Percentiles rank a stretch among this genome's conserved stretches.
phyloP scores from a whole-genome alignment of 2,888 invertebrate genomes.

The Stenodema calcarata region DNA sequence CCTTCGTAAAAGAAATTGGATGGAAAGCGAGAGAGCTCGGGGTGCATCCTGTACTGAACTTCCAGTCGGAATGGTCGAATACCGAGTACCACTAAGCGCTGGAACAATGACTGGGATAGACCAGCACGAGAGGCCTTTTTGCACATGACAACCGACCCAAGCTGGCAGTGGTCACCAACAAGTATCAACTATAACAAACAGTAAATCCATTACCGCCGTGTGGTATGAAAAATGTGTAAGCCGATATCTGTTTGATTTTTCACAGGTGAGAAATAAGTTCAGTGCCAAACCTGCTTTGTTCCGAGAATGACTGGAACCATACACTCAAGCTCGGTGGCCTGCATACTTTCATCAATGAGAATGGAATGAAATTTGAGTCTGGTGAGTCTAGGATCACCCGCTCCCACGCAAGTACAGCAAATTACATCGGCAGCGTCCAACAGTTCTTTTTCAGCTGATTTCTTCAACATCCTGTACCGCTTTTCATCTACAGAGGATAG shows the following conservation, averaged over 20 bases:
- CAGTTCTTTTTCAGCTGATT: conserved; percentile 87
- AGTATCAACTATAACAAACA: conserved; percentile 72
- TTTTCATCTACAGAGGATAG: conserved; percentile 94
- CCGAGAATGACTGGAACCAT: conserved; percentile 99
- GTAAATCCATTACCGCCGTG: too few species aligned
- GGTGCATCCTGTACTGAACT: conserved; percentile 99
- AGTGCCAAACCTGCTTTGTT: conserved; percentile 78
- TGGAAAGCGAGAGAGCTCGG: conserved; percentile 94
- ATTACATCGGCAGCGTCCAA: conserved; percentile 97
- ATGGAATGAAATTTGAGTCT: conserved; percentile 95
- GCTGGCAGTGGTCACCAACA: conserved; percentile 98
- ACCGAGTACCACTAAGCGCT: conserved; percentile 94
- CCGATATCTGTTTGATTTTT: not conserved
- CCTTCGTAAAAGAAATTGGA: conserved; percentile 99
- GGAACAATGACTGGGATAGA: conserved; percentile 95
- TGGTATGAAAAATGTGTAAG: too few species aligned
- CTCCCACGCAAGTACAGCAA: conserved; percentile 98
- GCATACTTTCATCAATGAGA: conserved; percentile 96
- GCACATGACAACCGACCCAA: conserved; percentile 99
- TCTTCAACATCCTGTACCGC: conserved; percentile 87
- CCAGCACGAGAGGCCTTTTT: conserved; percentile 98
- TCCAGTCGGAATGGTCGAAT: conserved; percentile 96
- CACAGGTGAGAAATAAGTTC: too few species aligned
- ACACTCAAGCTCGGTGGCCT: conserved; percentile 96
- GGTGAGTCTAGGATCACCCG: conserved; percentile 93